Percentiles rank a stretch among this genome's conserved stretches.
phyloP scores from a whole-genome alignment of 2,888 invertebrate genomes.

The Tillus elongatus region DNA sequence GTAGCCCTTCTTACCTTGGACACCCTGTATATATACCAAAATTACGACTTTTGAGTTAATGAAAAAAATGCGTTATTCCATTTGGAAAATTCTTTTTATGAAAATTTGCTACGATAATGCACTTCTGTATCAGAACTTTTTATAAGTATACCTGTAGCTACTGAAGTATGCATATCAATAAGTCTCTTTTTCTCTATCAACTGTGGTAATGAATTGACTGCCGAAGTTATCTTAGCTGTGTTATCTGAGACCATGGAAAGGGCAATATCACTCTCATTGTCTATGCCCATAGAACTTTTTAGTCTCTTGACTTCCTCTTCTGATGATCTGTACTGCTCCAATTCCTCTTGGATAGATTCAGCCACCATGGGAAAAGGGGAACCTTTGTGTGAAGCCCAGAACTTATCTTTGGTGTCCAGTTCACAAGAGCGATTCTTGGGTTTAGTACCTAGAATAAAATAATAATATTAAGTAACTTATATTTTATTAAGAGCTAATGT shows the following conservation, averaged over 20 bases:
- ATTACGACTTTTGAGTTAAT: too few species aligned
- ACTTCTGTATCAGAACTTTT: too few species aligned
- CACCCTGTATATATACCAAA: too few species aligned
- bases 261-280: conserved; percentile 79
- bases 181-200: conserved; percentile 93
- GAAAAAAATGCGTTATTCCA: too few species aligned
- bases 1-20: too few species aligned
- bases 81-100: too few species aligned
- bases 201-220: conserved; percentile 93
- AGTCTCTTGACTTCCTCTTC: conserved; percentile 96
- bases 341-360: conserved; percentile 95
- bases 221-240: conserved; percentile 85
- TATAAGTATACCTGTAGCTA: conserved; percentile 88
- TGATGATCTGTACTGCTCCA: conserved; percentile 82
- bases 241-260: conserved; percentile 83
- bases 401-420: conserved; percentile 77
- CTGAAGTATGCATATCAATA: conserved; percentile 97
- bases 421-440: conserved; percentile 83
- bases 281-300: conserved; percentile 89
- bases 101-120: too few species aligned
- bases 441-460: conserved; percentile 53
- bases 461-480: too few species aligned
- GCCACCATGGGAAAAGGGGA: conserved; percentile 91
- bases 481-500: too few species aligned
- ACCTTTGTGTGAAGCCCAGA: conserved; percentile 92